Evolutionary conservation across 2,797 vertebrate species (phyloP), one percentile per base, ranked within the genome.

Genomic region (Kryptopterus vitreolus): DNA sequence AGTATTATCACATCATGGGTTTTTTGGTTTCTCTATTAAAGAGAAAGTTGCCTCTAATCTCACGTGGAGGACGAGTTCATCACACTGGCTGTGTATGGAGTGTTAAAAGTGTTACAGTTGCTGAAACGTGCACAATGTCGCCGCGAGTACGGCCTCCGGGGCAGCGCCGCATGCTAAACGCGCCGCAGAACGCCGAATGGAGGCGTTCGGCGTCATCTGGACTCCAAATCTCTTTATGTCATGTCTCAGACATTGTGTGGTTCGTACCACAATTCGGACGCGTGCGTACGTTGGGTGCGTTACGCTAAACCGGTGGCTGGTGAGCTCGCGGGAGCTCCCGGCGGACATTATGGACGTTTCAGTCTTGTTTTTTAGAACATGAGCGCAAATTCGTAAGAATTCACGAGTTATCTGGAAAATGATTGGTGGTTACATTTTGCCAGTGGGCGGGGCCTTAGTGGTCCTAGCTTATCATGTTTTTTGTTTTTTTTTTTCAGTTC

Each of bases 11-110:
- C 82, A 68, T 81, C 85, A 84, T 81, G 76, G n/a, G 76, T 84
- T 86, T 74, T 82, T 86, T 86, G 85, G 85, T 76, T 86, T 86
- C 85, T 86, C 83, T 81, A 86, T 86, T 86, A 86, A 86, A 86
- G 85, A 84, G 85, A 86, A 82, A 83, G 81, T 86, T 86, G 85
- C 85, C 85, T 86, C 83, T 84, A 77, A 84, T 81, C 85, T 79
- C 63, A 82, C 71, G 76, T 81, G 78, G 59, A 86, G 83, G 71
- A 77, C 69, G 77, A 73, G 62, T 70, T 77, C 76, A 69, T 82
- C 83, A 78, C 83, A 81, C 81, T 63, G 75, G 72, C 81, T 73
- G 61, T 77, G 77, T 57, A 55, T 73, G 70, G 70, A 57, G 70
- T 73, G 11, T 35, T 73, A 3, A n/a, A n/a, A 16, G 70, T 24